A percentile compares a stretch with the other conserved stretches of the same genome.
These are phyloP conservation scores for Passer montanus DNA, from an alignment of 2,113 vertebrate species.

Conservation along the genomic window DNA sequence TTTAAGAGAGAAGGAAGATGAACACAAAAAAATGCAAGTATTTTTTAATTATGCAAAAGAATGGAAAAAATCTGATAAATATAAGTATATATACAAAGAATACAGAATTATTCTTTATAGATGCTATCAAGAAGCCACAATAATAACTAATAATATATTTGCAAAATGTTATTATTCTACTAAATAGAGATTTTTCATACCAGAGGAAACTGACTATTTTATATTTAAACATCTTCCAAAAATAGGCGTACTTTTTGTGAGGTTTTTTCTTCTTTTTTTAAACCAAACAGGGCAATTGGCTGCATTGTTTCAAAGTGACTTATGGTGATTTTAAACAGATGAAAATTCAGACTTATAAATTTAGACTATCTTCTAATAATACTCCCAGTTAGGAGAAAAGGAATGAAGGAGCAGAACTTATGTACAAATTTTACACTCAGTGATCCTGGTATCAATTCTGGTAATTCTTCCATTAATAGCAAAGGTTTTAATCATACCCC, in stretches of 20 bases:
- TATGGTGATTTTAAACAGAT: background rate
- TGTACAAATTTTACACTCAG: background rate
- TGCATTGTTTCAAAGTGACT: background rate
- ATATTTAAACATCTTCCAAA: background rate
- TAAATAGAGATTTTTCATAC: background rate
- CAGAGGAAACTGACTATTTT: background rate
- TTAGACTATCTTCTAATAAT: background rate
- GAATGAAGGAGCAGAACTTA: background rate
- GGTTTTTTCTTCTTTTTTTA: background rate
- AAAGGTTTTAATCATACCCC: background rate
- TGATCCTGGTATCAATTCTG: background rate
- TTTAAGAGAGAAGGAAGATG: background rate
- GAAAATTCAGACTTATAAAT: background rate
- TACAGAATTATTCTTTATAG: background rate
- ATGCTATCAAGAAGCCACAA: background rate
- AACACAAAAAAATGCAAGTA: background rate
- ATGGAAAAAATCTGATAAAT: background rate
- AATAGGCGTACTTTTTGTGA: background rate
- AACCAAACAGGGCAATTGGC: background rate
- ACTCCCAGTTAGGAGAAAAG: background rate
- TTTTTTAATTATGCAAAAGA: background rate
- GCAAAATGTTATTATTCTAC: background rate
- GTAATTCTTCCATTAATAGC: background rate
- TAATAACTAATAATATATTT: background rate
- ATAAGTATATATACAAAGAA: background rate